Percentiles rank a stretch among this genome's conserved stretches.
These are phyloP conservation scores for Chlorops oryzae DNA, from an alignment of 1,140 invertebrate species.

Conservation along the genomic window DNA sequence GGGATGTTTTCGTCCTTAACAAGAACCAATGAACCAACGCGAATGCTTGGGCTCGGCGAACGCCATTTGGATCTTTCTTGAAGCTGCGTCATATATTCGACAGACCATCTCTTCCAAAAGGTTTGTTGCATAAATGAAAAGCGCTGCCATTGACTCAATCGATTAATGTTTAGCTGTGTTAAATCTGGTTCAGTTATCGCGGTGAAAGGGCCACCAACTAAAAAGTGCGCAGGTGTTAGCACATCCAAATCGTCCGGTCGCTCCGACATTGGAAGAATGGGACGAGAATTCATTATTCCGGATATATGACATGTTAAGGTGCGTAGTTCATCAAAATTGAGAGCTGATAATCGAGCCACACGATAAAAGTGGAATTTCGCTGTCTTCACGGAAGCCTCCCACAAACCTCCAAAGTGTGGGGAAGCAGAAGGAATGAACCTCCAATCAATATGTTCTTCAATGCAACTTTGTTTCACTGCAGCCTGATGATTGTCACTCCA, in stretches of 20 bases:
- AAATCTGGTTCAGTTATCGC: constrained; percentile 23
- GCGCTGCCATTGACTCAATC: constrained; percentile 6
- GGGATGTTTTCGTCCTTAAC: constrained; percentile 10
- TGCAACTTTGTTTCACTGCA: no score
- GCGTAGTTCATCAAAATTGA: constrained; percentile 9
- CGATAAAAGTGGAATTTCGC: constrained; percentile 11
- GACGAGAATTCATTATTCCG: constrained; percentile 10
- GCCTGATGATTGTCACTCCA: no score
- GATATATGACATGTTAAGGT: constrained; percentile 23
- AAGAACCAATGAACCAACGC: constrained; percentile 4
- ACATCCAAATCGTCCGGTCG: constrained; percentile 5
- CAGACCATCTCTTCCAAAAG: constrained; percentile 11
- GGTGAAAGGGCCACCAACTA: constrained; percentile 23
- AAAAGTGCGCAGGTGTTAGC: constrained; percentile 9
- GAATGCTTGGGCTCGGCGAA: not conserved
- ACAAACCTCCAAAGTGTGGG: no score
- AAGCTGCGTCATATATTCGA: not conserved
- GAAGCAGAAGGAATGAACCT: no score
- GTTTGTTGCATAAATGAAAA: constrained; percentile 7
- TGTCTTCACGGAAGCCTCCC: constrained; percentile 8
- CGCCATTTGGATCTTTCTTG: constrained; percentile 8
- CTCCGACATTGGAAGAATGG: constrained; percentile 7
- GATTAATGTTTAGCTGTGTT: constrained; percentile 8
- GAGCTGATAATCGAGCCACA: not conserved
- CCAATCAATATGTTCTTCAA: no score